These are phyloP conservation scores for Pipra filicauda DNA, from an alignment of 2,113 vertebrate genomes.

Conservation along the genomic window DNA sequence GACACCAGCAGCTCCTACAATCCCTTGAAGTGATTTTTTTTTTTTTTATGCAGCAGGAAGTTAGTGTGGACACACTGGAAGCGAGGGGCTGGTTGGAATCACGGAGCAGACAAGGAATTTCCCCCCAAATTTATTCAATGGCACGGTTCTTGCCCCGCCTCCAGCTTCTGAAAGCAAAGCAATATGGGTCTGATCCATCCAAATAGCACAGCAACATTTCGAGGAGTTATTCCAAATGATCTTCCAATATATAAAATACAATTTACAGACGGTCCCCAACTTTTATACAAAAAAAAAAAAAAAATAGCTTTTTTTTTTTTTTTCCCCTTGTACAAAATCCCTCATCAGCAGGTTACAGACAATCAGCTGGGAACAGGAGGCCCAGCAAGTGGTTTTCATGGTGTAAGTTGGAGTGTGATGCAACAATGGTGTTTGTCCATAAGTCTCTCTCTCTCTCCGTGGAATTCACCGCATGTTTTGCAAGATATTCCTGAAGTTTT, in stretches of 20 bases:
- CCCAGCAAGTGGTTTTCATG: background rate
- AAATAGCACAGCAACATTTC: background rate
- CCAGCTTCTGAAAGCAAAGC: background rate
- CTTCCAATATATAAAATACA: constrained; percentile 4
- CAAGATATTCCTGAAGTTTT: constrained; percentile 85
- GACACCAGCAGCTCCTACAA: background rate
- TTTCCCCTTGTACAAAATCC: background rate
- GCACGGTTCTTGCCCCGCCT: background rate
- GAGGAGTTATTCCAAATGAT: background rate
- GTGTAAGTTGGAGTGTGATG: background rate
- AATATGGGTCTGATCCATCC: background rate
- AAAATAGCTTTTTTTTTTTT: background rate
- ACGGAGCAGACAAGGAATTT: background rate
- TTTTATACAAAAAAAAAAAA: background rate
- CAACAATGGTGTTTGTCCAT: fast-evolving
- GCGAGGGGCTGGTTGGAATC: background rate
- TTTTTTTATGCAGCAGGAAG: background rate
- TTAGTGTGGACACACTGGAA: no score
- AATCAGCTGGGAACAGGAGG: background rate
- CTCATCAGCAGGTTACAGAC: constrained; percentile 25
- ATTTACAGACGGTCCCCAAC: background rate
- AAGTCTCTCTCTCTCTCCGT: background rate
- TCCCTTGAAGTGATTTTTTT: background rate
- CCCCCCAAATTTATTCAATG: constrained; percentile 1
- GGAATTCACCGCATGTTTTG: constrained; percentile 60